These are phyloP conservation scores for Lithophane ornitopus DNA, from an alignment of 2,888 invertebrate species.

Conservation along the genomic window DNA sequence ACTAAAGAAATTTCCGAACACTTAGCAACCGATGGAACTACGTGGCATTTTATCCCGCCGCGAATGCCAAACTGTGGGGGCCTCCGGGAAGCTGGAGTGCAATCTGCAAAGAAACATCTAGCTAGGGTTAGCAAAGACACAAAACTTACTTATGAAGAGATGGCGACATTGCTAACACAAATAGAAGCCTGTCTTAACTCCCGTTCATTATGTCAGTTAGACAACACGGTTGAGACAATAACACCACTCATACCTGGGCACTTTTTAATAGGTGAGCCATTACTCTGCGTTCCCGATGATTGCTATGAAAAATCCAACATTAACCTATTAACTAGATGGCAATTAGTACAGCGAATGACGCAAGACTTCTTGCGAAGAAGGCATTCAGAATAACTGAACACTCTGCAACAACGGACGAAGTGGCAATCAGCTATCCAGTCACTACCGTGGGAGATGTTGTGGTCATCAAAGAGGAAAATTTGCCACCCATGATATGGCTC, in stretches of 20 bases:
- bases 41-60: conserved; percentile 54
- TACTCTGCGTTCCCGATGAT: conserved; percentile 16
- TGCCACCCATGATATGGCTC: too few species aligned
- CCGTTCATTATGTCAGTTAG: neutral
- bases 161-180: neutral
- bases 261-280: conserved; percentile 28
- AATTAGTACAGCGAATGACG: conserved; percentile 60
- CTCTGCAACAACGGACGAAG: conserved; percentile 63
- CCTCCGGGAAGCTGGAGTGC: neutral
- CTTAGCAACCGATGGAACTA: conserved; percentile 43
- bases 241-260: conserved; percentile 30
- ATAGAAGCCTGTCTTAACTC: neutral
- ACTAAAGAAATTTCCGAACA: conserved; percentile 21
- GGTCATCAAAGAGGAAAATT: too few species aligned
- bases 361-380: conserved; percentile 67
- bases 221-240: neutral
- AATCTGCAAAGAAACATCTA: neutral
- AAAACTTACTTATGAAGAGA: neutral
- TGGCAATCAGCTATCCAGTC: conserved; percentile 50
- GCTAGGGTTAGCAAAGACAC: neutral
- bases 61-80: conserved; percentile 40
- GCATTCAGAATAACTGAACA: conserved; percentile 63
- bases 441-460: too few species aligned
- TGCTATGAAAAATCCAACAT: conserved; percentile 13
- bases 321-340: conserved; percentile 56